Conservation (phyloP, 92 coral and sea anemone species). For the Chrysogorgia sp. region DNA sequence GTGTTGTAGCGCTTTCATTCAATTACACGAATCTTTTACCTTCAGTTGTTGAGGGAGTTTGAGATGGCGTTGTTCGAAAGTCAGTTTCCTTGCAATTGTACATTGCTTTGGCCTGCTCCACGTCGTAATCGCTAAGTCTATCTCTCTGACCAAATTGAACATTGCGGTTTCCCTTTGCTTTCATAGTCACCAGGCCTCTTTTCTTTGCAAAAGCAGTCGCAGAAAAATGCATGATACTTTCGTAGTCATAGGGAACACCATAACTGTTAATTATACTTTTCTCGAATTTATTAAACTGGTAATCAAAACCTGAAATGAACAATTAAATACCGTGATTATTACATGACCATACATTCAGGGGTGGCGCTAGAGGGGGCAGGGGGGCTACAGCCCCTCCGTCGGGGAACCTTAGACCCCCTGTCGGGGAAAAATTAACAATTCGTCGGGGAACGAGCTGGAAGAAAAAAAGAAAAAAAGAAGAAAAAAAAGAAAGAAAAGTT, state of each 20-base stretch:
- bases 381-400: too few species aligned
- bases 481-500: too few species aligned
- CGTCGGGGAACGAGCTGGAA: too few species aligned
- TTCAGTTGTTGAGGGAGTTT: not conserved
- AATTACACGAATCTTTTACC: not conserved
- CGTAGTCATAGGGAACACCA: slow-evolving; percentile 16
- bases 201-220: slow-evolving; percentile 33
- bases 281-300: slow-evolving; percentile 26
- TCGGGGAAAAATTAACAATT: too few species aligned
- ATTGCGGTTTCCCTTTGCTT: slow-evolving; percentile 19
- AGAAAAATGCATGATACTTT: slow-evolving; percentile 31
- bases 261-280: slow-evolving; percentile 33
- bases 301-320: slow-evolving; percentile 19
- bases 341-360: not conserved
- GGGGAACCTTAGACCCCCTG: too few species aligned
- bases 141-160: slow-evolving; percentile 32
- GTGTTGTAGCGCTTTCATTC: not conserved
- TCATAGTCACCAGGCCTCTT: slow-evolving; percentile 37
- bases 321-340: not conserved
- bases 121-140: slow-evolving; percentile 17
- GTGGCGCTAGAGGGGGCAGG: too few species aligned
- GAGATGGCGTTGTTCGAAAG: slow-evolving; percentile 11
- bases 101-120: slow-evolving; percentile 42
- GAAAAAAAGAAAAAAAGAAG: too few species aligned
- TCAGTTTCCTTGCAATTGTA: slow-evolving; percentile 21